Conservation (phyloP, 2,888 invertebrate genomes). For the Philonicus albiceps region DNA sequence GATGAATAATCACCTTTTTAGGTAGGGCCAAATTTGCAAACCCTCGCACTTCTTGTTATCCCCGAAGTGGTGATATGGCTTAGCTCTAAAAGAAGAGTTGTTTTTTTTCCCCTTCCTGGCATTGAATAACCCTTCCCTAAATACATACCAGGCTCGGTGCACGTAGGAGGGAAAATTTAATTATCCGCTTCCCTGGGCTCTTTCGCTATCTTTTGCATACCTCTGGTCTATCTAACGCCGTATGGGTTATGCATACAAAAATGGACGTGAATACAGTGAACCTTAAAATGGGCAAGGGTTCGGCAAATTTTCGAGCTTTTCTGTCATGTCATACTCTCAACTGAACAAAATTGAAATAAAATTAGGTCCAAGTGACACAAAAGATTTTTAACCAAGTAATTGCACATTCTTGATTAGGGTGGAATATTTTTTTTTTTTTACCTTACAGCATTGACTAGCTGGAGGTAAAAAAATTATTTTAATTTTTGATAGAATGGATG, state of each 20-base stretch:
- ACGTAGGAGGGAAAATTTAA: constrained; percentile 14
- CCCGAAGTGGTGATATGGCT: background rate
- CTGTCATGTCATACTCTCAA: constrained; percentile 3
- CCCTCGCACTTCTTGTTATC: constrained; percentile 12
- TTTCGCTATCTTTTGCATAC: constrained; percentile 13
- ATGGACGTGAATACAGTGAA: constrained; percentile 6
- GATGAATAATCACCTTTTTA: constrained; percentile 17
- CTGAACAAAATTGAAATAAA: constrained; percentile 15
- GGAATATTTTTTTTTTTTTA: background rate
- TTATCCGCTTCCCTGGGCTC: constrained; percentile 13
- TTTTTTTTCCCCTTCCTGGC: background rate
- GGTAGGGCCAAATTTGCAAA: background rate
- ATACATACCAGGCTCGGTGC: constrained; percentile 8
- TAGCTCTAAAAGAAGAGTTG: background rate
- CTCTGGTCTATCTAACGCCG: constrained; percentile 12
- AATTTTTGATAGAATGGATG: background rate
- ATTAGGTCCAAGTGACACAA: constrained; percentile 6
- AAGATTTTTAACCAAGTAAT: background rate
- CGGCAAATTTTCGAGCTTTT: background rate
- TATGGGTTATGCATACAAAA: constrained; percentile 16
- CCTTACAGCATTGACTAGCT: background rate
- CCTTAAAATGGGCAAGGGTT: constrained; percentile 16
- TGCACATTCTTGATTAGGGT: background rate
- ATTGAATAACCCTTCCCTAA: constrained; percentile 3
- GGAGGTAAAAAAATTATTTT: background rate